These are phyloP conservation scores for Mesoligia furuncula DNA, from an alignment of 2,888 invertebrate species.

Conservation along the genomic window DNA sequence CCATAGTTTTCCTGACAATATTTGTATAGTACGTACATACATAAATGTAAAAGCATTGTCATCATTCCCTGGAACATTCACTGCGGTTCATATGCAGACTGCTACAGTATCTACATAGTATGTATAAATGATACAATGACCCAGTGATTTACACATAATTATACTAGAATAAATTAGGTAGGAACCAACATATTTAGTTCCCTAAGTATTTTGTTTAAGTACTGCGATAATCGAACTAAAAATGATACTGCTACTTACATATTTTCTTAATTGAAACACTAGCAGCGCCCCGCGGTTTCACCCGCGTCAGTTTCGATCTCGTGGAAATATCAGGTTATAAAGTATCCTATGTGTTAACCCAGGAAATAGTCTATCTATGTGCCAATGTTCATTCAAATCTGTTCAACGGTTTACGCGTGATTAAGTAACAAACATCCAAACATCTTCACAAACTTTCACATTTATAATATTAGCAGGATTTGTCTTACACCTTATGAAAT, in stretches of 20 bases:
- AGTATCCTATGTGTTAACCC: too few relatives aligned
- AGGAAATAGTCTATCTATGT: too few relatives aligned
- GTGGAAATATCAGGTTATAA: too few relatives aligned
- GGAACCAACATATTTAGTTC: background rate
- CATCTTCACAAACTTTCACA: too few relatives aligned
- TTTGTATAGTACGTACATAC: background rate
- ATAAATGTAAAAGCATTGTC: background rate
- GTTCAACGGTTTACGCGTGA: too few relatives aligned
- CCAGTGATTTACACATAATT: background rate
- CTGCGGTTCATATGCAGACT: background rate
- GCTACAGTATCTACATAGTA: background rate
- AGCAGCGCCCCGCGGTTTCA: too few relatives aligned
- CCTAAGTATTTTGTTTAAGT: background rate
- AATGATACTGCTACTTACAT: too few relatives aligned
- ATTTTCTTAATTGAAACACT: background rate
- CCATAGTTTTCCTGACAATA: background rate
- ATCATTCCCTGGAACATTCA: slow-evolving; percentile 8
- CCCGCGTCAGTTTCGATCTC: too few relatives aligned
- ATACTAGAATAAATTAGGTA: background rate
- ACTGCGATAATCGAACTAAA: background rate
- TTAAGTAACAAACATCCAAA: too few relatives aligned
- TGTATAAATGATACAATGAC: background rate
- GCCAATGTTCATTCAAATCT: too few relatives aligned
- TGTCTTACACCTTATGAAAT: background rate
- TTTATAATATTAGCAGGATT: background rate